Base-by-base conservation (phyloP, 1,140 invertebrate genomes). In the Euglossa dilemma region DNA sequence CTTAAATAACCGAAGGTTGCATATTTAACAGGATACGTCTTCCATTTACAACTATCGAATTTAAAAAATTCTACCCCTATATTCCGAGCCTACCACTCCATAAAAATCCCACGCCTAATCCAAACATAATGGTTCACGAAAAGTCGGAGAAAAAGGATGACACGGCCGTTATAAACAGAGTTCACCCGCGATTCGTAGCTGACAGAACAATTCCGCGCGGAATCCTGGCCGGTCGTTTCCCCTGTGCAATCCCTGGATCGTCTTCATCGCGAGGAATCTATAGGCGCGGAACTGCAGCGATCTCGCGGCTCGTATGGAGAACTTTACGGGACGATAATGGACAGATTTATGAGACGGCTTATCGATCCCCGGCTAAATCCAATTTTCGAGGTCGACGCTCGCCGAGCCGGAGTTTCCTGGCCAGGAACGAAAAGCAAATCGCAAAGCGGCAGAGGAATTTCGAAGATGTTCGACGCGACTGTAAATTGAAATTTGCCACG, bases 291-390 rank as follows among this genome's bases (percentile, higher is more conserved):
- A 74, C 63, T 82, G 50, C 63, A 56, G 43, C 66, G 90, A 91
- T 91, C 89, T 82, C 80, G 85, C 84, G 88, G 76, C 86, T 90
- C 90, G 90, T 87, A 92, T 85, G 88, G 79, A 87, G 85, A 91
- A 92, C 87, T 91, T 92, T 90, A 91, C 89, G 89, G 85, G 76
- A 92, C 90, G 91, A 92, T 92, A 92, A 92, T 92, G 84, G 91
- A 92, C 91, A 89, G 91, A 92, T 92, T 92, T 92, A 92, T 92
- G 91, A 91, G 88, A 78, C 89, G 89, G 85, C 90, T 92, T 91
- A 92, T 91, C 91, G 90, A 92, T 92, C 89, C 91, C 89, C 85
- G 86, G 89, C 89, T 91, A 92, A 92, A 92, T 92, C 91, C 91
- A 93, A 93, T 93, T 92, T 92, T 92, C 91, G 89, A 90, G 90